Conservation (phyloP, 1,140 invertebrate genomes). For the Drosophila nigrodunni region DNA sequence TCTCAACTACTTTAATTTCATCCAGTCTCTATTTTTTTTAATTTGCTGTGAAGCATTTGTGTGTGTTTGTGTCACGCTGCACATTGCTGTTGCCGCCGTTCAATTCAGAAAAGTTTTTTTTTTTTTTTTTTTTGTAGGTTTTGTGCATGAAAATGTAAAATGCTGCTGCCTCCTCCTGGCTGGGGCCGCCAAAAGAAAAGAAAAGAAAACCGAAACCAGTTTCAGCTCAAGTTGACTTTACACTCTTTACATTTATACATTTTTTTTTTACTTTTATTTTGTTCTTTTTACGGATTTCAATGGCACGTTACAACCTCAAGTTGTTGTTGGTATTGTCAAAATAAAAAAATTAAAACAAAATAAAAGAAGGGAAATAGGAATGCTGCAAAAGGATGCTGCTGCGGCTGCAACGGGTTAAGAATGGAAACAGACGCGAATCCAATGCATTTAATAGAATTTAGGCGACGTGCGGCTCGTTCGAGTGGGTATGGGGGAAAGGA, state of each 20-base stretch:
- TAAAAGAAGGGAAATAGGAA: slow-evolving; percentile 58
- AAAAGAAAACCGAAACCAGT: slow-evolving; percentile 73
- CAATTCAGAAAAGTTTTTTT: slow-evolving; percentile 60
- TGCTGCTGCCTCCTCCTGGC: slow-evolving; percentile 27
- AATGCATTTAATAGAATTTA: slow-evolving; percentile 58
- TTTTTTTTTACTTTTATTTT: slow-evolving; percentile 37
- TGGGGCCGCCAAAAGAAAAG: slow-evolving; percentile 26
- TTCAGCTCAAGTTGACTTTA: slow-evolving; percentile 46
- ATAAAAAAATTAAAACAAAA: slow-evolving; percentile 17
- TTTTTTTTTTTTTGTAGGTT: slow-evolving; percentile 39
- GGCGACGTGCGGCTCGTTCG: slow-evolving; percentile 34
- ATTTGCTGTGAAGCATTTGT: slow-evolving; percentile 33
- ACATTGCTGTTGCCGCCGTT: slow-evolving; percentile 29
- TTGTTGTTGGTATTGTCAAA: slow-evolving; percentile 68
- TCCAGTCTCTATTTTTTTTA: slow-evolving; percentile 4
- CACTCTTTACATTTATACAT: slow-evolving; percentile 45
- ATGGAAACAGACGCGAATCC: slow-evolving; percentile 24
- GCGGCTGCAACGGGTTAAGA: slow-evolving; percentile 4
- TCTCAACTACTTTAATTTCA: slow-evolving; percentile 22
- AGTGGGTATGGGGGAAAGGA: background rate
- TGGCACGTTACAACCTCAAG: slow-evolving; percentile 62
- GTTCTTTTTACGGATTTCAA: slow-evolving; percentile 67
- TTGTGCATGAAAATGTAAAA: slow-evolving; percentile 76
- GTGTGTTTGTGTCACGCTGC: background rate
- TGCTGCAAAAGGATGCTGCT: slow-evolving; percentile 66